Base-by-base conservation (phyloP, 2,888 invertebrate species). In the Lasioglossum morio region DNA sequence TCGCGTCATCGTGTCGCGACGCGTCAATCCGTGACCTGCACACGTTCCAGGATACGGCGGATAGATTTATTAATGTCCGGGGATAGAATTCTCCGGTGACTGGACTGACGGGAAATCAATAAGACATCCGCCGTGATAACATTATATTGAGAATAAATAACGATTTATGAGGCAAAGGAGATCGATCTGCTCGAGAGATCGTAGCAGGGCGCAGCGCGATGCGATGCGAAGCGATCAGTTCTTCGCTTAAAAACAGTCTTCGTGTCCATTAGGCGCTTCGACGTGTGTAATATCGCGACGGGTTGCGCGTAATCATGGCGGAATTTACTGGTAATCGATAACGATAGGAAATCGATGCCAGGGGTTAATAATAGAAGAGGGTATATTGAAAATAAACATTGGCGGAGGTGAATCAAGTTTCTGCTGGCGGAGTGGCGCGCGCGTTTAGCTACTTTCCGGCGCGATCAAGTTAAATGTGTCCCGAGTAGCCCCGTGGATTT, bases 51-150 rank as follows among this genome's bases (percentile, higher is more conserved):
- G 81, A 79, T 87, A 80, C 82, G 88, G 84, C 73, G 83, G 89
- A 88, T 87, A 89, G 89, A 88, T 89, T 89, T 89, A 89, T 89
- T 90, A 90, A 89, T 89, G 89, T 88, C 84, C 74, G 74, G 89
- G 87, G 88, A 88, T 80, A 79, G 86, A 87, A 88, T 87, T 79
- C 89, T 83, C 88, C 46, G 63, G 82, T 66, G 82, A 66, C 80
- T 43, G 48, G 79, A 34, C 43, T 81, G 89, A 88, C 88, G 82
- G 87, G 73, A 85, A 89, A 88, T 89, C 89, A 82, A 89, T 89
- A 87, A 82, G 85, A 83, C 74, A 81, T 19, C 40, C 30, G 81
- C 81, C 85, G 78, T 72, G 86, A 89, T 87, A 88, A 88, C 84
- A 80, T 89, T 84, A 85, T 88, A 88, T 86, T 88, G 86, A 81